Base-by-base conservation (phyloP, 2,888 invertebrate genomes). In the Drosophila testacea region DNA sequence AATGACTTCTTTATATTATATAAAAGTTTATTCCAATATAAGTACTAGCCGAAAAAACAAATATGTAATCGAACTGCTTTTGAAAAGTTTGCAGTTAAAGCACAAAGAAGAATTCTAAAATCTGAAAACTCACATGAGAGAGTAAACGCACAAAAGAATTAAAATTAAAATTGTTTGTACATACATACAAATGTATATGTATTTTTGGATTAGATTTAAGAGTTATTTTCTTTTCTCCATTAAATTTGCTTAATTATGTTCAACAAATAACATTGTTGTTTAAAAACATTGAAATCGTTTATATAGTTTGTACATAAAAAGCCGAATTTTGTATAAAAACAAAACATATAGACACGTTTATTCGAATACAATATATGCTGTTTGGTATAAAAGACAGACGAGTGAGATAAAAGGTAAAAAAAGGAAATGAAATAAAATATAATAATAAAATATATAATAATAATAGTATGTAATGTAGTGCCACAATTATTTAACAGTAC, bases 331-430 rank as follows among this genome's bases (percentile, higher is more conserved):
- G 38, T 79, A 80, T 61, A 76, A 81, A 79, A 81, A 81, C 22
- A 44, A 55, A 56, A 56, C 70, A 77, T 79, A 73, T 77, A 77
- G 82, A 77, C 72, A 77, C 72, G 54, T 76, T 83, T 83, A 87
- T 83, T 83, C 82, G 84, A 84, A 80, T 79, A 69, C 69, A 79
- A 67, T 70, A 70, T 72, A 83, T 77, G 56, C 39, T 64, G 77
- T 61, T 79, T 69, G 68, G 70, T 83, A 86, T 67, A 83, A 81
- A 83, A 77, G 77, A 81, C 70, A 68, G 62, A 74, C 63, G 16
- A 75, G 64, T 74, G 81, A 77, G 79, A 73, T 65, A 70, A 48
- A 41, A 39, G 16, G 30, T 38, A 48, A 28, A 22, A 48, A 38
- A n/a, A 34, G 34, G 30, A 55, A 42, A 11, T 42, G 32, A 52